A percentile compares a stretch with the other conserved stretches of the same genome.
These are phyloP conservation scores for Apotomis turbidana DNA, from an alignment of 2,888 invertebrate genomes.

Conservation along the genomic window DNA sequence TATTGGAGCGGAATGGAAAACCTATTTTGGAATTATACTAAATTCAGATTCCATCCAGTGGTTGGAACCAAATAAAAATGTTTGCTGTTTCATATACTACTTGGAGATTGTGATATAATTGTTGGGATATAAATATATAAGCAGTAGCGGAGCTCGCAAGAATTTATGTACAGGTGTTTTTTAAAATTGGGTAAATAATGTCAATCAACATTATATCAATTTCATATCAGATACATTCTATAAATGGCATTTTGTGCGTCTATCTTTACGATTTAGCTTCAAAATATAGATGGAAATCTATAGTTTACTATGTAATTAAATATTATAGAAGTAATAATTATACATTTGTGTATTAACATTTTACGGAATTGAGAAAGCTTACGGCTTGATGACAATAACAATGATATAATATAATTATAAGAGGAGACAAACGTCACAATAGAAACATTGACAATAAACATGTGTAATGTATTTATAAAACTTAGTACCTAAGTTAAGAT, in stretches of 20 bases:
- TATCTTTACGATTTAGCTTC: slow-evolving; percentile 57
- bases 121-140: slow-evolving; percentile 48
- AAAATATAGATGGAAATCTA: slow-evolving; percentile 26
- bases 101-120: slow-evolving; percentile 60
- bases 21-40: slow-evolving; percentile 4
- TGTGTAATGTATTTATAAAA: slow-evolving; percentile 45
- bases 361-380: slow-evolving; percentile 45
- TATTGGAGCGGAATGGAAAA: background rate
- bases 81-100: slow-evolving; percentile 41
- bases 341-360: slow-evolving; percentile 39
- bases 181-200: slow-evolving; percentile 70
- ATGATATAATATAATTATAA: slow-evolving; percentile 5
- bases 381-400: slow-evolving; percentile 41
- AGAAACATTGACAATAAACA: slow-evolving; percentile 62
- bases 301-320: slow-evolving; percentile 35
- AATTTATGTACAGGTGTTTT: slow-evolving; percentile 62
- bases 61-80: background rate
- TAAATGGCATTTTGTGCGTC: slow-evolving; percentile 60
- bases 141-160: slow-evolving; percentile 49
- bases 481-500: slow-evolving; percentile 45
- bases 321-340: slow-evolving; percentile 31
- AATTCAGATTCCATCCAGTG: background rate
- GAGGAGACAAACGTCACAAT: slow-evolving; percentile 44
- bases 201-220: slow-evolving; percentile 80
- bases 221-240: slow-evolving; percentile 70